Base-by-base conservation (phyloP, 2,113 vertebrate genomes). In the Odontesthes bonariensis region DNA sequence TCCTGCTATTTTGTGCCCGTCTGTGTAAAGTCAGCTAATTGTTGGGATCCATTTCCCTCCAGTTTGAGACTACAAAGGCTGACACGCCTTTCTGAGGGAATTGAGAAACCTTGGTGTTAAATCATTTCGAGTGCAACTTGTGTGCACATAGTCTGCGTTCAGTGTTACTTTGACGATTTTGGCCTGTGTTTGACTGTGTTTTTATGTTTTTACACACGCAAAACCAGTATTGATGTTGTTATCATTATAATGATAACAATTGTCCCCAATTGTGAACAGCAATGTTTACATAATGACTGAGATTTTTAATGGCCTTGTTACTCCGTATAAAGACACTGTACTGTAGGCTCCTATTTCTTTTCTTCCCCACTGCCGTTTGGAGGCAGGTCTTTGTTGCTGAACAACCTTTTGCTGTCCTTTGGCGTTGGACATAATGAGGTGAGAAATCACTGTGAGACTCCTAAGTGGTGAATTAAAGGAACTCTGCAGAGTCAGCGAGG, bases 401-500 rank as follows among this genome's bases (percentile, higher is more conserved):
- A 49, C 9, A 4, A 40, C n/a, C 23, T 57, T 76, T 67, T 23
- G 42, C 8, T 22, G 65, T 60, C 17, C 58, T 31, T 27, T 51
- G 33, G 33, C 13, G 10, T 49, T n/a, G 14, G 38, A 55, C 32
- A 49, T 59, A 71, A 61, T 66, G 46, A 78, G 31, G 62, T 54
- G 40, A 54, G 46, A 73, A 85, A 76, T 83, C 64, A 72, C 42
- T 52, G 54, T 66, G 35, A 60, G 49, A 33, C 59, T 64, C 14
- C 54, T 60, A 64, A 62, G 22, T 38, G 17, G 71, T 5, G 13
- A 54, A 57, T 31, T 1, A 3, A 4, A 32, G 56, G 62, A 76
- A 72, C 61, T 75, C 38, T 73, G 42, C 70, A 35, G 19, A 38
- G 68, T 83, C 73, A 69, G 79, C 64, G 5, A 22, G 44, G 49